phyloP scores from a whole-genome alignment of 1,140 invertebrate species.

The Polypedilum pembai region DNA sequence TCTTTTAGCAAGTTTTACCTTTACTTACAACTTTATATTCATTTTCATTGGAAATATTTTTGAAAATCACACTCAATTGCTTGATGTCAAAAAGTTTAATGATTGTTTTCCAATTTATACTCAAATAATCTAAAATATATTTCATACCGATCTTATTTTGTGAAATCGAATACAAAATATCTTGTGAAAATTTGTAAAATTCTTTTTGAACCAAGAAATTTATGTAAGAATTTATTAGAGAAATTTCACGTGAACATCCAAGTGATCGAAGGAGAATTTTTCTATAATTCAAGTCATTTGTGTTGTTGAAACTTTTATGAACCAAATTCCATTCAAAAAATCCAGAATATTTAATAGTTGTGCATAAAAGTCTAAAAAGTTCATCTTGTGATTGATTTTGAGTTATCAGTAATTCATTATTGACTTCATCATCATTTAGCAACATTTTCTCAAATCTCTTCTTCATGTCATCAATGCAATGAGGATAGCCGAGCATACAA shows the following conservation, averaged over 20 bases:
- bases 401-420: neutral
- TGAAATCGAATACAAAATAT: neutral
- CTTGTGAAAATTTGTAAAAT: conserved; percentile 10
- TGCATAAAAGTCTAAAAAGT: conserved; percentile 5
- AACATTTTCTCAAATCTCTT: conserved; percentile 14
- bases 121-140: conserved; percentile 16
- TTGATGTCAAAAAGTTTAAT: conserved; percentile 1
- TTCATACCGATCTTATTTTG: conserved; percentile 5
- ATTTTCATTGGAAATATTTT: neutral
- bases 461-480: conserved; percentile 21
- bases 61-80: neutral
- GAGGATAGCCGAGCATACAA: neutral
- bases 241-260: neutral
- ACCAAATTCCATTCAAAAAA: conserved; percentile 24
- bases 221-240: neutral
- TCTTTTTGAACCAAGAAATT: conserved; percentile 23
- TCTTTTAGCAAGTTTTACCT: neutral
- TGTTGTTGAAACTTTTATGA: conserved; percentile 17
- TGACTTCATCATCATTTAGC: conserved; percentile 7
- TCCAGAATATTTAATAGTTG: conserved; percentile 21
- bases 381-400: conserved; percentile 26
- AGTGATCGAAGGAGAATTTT: neutral
- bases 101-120: conserved; percentile 21
- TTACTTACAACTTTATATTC: conserved; percentile 27
- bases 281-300: conserved; percentile 24